Base-by-base conservation (phyloP, 2,797 vertebrate species). In the Platyrinchus mystaceus region DNA sequence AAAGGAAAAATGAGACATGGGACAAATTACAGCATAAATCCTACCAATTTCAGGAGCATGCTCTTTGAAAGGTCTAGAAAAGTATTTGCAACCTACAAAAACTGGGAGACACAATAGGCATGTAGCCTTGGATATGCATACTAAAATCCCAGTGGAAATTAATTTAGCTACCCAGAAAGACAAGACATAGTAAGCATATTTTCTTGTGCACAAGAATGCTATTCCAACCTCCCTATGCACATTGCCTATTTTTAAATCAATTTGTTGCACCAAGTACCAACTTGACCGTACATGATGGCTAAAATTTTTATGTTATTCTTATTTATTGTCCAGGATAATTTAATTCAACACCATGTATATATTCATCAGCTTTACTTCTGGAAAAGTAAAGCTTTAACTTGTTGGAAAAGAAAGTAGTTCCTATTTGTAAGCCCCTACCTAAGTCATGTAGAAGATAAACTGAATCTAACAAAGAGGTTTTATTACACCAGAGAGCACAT, bases 81-180 rank as follows among this genome's bases (percentile, higher is more conserved):
- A 80, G 22, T 76, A 53, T 76, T 95, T 90, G 52, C 49, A 89
- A 14, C 44, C 27, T 79, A 67, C 56, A 87, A 84, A 82, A 91
- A 34, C 52, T 34, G 23, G 32, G 44, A 82, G 37, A 26, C n/a
- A 58, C 26, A 68, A 64, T 1, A 74, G 41, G 81, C 94, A 43
- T 84, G 49, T 44, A 77, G 74, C n/a, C 41, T 88, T 77, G 74
- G 47, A 49, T 84, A 83, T 36, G 26, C 63, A 43, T 49, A 39
- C 28, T 77, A 24, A 82, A 93, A 84, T 93, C 68, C 70, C 86
- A 60, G 41, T 46, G 60, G 44, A 86, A 93, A 95, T 95, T 82
- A 44, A 89, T 94, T 93, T 70, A 66, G 41, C 86, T 87, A 41
- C 44, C 17, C 83, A 93, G 63, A 76, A 84, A 82, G 94, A 43